phyloP scores from a whole-genome alignment of 2,113 vertebrate species.

The Ibidorhyncha struthersii region DNA sequence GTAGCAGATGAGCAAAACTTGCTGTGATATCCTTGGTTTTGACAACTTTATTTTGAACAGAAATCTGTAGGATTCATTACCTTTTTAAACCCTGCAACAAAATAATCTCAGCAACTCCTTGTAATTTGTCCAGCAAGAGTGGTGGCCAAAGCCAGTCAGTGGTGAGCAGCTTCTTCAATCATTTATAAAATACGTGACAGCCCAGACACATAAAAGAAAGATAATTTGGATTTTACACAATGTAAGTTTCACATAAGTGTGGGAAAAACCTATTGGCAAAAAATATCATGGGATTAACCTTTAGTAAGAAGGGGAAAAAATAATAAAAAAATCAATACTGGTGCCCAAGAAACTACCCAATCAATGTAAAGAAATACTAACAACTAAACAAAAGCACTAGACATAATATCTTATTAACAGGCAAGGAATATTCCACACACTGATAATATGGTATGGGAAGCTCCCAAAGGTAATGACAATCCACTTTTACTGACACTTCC shows the following conservation, averaged over 20 bases:
- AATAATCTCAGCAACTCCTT: background rate
- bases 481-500: background rate
- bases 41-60: background rate
- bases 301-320: background rate
- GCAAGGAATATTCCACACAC: no score
- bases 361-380: no score
- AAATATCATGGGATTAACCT: background rate
- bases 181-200: background rate
- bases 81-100: background rate
- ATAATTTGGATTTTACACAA: no score
- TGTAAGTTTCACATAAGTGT: background rate
- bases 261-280: background rate
- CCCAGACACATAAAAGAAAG: background rate
- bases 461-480: background rate
- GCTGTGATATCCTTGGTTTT: background rate
- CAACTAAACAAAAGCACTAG: no score
- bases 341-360: no score
- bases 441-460: no score
- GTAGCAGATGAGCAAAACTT: background rate
- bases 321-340: background rate
- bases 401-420: no score
- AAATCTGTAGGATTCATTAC: background rate
- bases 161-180: background rate
- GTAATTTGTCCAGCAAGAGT: background rate
- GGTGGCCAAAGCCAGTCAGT: background rate